Evolutionary conservation across 1,140 invertebrate species (phyloP).

Genomic region (Aculops lycopersici): DNA sequence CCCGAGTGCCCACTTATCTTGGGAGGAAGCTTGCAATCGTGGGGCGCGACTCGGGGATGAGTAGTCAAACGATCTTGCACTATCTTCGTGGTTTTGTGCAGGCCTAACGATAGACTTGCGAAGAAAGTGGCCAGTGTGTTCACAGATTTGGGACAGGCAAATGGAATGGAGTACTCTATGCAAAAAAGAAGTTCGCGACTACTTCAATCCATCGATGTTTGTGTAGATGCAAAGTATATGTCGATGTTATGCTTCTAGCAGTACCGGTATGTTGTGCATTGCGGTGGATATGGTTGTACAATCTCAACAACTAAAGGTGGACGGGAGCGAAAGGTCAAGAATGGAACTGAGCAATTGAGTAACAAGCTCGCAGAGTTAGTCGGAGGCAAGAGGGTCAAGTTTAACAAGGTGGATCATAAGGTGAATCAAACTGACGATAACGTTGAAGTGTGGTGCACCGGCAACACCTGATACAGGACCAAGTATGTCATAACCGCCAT

Average conservation of each 20-base stretch:
- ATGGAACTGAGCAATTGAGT: constrained; percentile 17
- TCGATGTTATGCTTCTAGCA: constrained; percentile 17
- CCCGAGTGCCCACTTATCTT: too few species aligned
- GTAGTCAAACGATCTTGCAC: too few species aligned
- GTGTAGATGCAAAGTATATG: constrained; percentile 15
- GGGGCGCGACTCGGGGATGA: too few species aligned
- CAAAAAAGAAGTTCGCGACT: constrained; percentile 10
- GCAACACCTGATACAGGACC: constrained; percentile 8
- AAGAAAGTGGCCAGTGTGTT: too few species aligned
- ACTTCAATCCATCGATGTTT: constrained; percentile 12
- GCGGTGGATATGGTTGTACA: constrained; percentile 14
- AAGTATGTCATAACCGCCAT: constrained; percentile 15
- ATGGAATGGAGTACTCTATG: too few species aligned
- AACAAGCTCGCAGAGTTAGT: constrained; percentile 13
- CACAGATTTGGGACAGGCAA: too few species aligned
- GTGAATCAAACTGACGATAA: constrained; percentile 8
- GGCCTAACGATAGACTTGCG: too few species aligned
- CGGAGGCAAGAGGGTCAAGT: constrained; percentile 10
- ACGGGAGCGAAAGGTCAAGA: constrained; percentile 17
- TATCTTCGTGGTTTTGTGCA: too few species aligned
- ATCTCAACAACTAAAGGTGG: constrained; percentile 15
- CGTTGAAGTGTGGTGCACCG: constrained; percentile 10
- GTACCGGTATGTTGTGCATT: neutral
- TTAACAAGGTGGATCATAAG: constrained; percentile 9
- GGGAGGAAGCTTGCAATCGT: too few species aligned